These are phyloP conservation scores for Phaethon lepturus DNA, from an alignment of 2,113 vertebrate genomes.

Conservation along the genomic window DNA sequence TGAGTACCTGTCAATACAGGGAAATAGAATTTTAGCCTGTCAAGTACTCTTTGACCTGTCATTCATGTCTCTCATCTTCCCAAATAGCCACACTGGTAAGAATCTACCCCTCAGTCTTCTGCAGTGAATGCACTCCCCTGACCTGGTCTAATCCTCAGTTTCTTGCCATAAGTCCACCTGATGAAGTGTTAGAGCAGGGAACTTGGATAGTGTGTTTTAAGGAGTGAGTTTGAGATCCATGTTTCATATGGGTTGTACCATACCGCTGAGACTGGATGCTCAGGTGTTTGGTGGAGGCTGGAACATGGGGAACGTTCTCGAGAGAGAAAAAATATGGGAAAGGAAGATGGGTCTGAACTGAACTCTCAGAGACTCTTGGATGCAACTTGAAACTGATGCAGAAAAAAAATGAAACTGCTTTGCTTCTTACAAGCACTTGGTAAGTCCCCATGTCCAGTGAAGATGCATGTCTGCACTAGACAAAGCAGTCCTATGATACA, in stretches of 20 bases:
- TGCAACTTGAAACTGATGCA: not conserved
- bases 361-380: not conserved
- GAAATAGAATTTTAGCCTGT: not conserved
- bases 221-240: not conserved
- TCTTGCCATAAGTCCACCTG: not conserved
- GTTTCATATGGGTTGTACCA: not conserved
- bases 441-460: not conserved
- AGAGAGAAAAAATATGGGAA: not conserved
- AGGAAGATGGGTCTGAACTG: not conserved
- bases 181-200: not conserved
- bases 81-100: not conserved
- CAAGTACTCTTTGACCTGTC: not conserved
- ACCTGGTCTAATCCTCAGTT: not conserved
- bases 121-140: not conserved
- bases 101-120: not conserved
- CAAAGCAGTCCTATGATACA: not conserved
- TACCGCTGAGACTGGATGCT: not conserved
- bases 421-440: not conserved
- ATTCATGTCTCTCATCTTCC: not conserved
- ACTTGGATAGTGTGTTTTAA: not conserved
- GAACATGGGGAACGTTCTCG: fast-evolving
- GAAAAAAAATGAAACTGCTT: not conserved
- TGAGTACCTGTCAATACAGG: not conserved
- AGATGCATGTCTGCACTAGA: not conserved
- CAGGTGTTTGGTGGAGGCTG: not conserved